phyloP scores from a whole-genome alignment of 2,797 vertebrate genomes.

The Anniella stebbinsi region DNA sequence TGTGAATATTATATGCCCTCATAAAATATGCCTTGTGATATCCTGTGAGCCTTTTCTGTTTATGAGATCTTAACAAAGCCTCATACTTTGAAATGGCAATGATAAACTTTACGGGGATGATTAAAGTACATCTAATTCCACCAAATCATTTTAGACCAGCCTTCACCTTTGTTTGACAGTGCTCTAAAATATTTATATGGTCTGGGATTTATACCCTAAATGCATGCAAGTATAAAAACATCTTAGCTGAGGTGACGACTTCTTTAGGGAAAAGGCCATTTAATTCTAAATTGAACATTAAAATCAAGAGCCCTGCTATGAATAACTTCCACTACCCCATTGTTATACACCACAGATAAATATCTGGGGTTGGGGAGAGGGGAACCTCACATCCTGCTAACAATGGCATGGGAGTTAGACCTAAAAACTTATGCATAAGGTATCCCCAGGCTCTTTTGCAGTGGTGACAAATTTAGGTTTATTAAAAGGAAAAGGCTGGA shows the following conservation, averaged over 20 bases:
- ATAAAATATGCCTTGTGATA: conserved; percentile 33
- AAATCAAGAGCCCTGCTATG: conserved; percentile 36
- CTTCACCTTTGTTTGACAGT: conserved; percentile 48
- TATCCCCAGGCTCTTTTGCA: neutral
- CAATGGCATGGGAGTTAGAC: neutral
- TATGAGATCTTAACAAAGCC: conserved; percentile 31
- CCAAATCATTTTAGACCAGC: conserved; percentile 16
- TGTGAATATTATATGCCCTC: conserved; percentile 34
- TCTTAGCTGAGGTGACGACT: conserved; percentile 40
- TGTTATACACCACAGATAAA: conserved; percentile 33
- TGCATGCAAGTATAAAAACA: conserved; percentile 41
- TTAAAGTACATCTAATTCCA: conserved; percentile 52
- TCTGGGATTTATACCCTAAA: conserved; percentile 48
- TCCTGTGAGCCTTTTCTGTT: conserved; percentile 25
- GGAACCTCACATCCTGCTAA: conserved; percentile 35
- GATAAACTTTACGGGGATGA: conserved; percentile 56
- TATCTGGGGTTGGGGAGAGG: conserved; percentile 25
- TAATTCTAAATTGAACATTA: conserved; percentile 45
- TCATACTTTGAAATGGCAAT: conserved; percentile 45
- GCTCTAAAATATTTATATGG: conserved; percentile 59
- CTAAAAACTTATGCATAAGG: neutral
- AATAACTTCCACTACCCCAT: conserved; percentile 47
- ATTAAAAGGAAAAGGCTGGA: neutral
- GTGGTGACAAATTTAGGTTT: neutral
- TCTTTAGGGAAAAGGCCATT: conserved; percentile 62